Evolutionary conservation across 2,113 vertebrate genomes (phyloP), one percentile per base, ranked within the genome.

Genomic region (Anoplopoma fimbria): DNA sequence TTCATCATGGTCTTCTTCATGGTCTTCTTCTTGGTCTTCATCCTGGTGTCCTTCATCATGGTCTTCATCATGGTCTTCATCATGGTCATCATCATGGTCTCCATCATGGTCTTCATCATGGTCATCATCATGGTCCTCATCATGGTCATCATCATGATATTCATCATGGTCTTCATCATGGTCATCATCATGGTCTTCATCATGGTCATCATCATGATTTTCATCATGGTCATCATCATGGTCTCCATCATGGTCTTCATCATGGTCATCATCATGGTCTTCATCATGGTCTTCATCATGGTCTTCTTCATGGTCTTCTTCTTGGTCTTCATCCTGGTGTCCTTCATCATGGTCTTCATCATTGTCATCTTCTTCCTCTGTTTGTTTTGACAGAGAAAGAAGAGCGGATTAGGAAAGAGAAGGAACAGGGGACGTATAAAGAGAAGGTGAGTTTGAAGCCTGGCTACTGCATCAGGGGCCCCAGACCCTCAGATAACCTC

Each of bases 391-490:
- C 88, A 99, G 98, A 99, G 91, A 99, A 99, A 79, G 98, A 99
- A 84, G 98, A 97, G 21, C 94, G 96, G 83, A 98, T 99, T 53
- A 96, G 95, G 10, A 99, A 97, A 87, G 98, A 99, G 86, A 99
- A 98, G 83, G 97, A 99, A 61, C 95, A 98, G 31, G 98, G 98
- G n/a, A 97, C 97, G 55, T 99, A 99, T 90, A 99, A 98, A 86
- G 98, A 99, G 90, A 99, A 98, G 97, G 98, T 99, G 14, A 73
- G 84, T 61, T 36, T 63, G 4, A 47, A 47, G 17, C 47, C 42
- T 45, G 42, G 15, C 42, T 45, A 45, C 42, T 45, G 42, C 14
- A 2, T 45, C 42, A 45, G 42, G 4, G 42, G 5, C 3, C 42
- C 34, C 34, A 36, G 36, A 38, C 36, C 36, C 8, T 36, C 2